Conservation (phyloP, 2,113 vertebrate species). For the Phaetusa simplex region DNA sequence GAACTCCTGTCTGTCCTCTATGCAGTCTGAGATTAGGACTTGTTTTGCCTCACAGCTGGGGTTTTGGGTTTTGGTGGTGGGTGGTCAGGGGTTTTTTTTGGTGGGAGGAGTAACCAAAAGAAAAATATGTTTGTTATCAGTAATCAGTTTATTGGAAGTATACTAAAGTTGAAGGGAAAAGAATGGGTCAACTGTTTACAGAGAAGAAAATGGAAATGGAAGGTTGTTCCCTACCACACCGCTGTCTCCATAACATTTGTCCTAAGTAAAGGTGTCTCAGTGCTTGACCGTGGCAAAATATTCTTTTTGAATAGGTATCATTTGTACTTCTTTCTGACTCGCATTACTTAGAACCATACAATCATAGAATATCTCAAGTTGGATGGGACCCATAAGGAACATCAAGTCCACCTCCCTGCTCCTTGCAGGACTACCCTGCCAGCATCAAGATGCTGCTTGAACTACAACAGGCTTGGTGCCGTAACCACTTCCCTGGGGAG, state of each 20-base stretch:
- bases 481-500: background rate
- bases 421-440: background rate
- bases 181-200: background rate
- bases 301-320: background rate
- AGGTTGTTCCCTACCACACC: background rate
- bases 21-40: background rate
- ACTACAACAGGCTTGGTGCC: background rate
- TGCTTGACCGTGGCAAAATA: background rate
- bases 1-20: background rate
- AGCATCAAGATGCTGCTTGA: background rate
- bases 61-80: background rate
- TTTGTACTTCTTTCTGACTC: background rate
- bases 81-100: background rate
- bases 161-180: background rate
- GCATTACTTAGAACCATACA: background rate
- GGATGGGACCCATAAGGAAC: background rate
- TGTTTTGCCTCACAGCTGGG: background rate
- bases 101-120: background rate
- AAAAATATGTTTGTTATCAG: background rate
- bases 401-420: background rate
- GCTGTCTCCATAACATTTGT: background rate
- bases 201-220: background rate
- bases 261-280: background rate
- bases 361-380: background rate
- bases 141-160: background rate